Percentiles rank a stretch among this genome's conserved stretches.
Conservation (phyloP, 2,113 vertebrate species). For the Manacus vitellinus region DNA sequence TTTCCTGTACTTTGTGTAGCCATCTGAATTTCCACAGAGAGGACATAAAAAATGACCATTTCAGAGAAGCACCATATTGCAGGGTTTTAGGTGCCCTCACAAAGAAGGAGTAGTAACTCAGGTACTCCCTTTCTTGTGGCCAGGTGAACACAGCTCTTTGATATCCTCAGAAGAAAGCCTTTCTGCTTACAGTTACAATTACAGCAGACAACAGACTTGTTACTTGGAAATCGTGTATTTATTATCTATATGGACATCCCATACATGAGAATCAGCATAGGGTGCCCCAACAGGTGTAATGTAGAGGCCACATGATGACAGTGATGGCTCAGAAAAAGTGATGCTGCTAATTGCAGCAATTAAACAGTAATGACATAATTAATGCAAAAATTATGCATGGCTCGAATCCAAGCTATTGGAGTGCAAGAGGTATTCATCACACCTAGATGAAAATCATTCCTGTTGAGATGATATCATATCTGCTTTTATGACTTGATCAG, state of each 20-base stretch:
- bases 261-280: not conserved
- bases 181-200: not conserved
- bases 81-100: not conserved
- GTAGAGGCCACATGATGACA: not conserved
- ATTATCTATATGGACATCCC: not conserved
- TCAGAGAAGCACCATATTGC: not conserved
- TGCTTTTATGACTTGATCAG: not conserved
- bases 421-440: slow-evolving; percentile 12
- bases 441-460: slow-evolving; percentile 13
- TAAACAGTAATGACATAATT: slow-evolving; percentile 39
- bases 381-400: slow-evolving; percentile 59
- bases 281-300: not conserved
- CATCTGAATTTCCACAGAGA: not conserved
- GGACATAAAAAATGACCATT: not conserved
- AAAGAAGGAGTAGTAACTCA: not conserved
- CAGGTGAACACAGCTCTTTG: not conserved
- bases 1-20: not conserved
- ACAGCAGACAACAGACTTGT: not conserved
- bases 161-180: not conserved
- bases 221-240: not conserved
- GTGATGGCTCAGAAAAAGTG: slow-evolving; percentile 30
- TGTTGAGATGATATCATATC: not conserved
- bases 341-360: slow-evolving; percentile 46
- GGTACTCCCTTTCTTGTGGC: not conserved
- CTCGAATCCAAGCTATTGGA: slow-evolving; percentile 14